phyloP scores from a whole-genome alignment of 2,113 vertebrate genomes.

The Serinus canaria region DNA sequence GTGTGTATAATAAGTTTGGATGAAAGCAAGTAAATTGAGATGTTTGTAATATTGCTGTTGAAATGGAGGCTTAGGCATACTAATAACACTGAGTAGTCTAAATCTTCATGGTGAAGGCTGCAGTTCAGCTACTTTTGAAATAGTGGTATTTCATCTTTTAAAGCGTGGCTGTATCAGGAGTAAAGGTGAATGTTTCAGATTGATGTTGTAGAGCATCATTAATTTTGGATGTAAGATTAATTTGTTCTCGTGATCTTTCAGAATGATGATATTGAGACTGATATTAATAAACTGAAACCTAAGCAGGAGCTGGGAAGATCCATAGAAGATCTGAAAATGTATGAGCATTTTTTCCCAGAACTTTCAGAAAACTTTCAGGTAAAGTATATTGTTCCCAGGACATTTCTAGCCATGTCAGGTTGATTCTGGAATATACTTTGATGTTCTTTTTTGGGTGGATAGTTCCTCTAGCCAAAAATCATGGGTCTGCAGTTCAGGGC shows the following conservation, averaged over 20 bases:
- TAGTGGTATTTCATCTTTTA: background rate
- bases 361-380: constrained; percentile 94
- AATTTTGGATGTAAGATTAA: background rate
- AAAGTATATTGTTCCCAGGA: background rate
- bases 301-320: constrained; percentile 78
- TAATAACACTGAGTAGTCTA: background rate
- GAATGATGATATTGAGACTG: constrained; percentile 98
- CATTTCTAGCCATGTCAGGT: background rate
- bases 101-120: background rate
- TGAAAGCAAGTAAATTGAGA: background rate
- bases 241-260: constrained; percentile 63
- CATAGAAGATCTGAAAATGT: constrained; percentile 89
- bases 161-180: background rate
- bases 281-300: constrained; percentile 91
- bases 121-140: background rate
- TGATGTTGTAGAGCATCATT: background rate
- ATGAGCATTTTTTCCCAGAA: constrained; percentile 91
- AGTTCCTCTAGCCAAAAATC: background rate
- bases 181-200: background rate
- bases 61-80: background rate
- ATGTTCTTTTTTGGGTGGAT: background rate
- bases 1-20: background rate
- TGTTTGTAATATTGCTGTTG: background rate
- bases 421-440: background rate
- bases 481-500: background rate